Conservation (phyloP, 2,888 invertebrate species). For the Odontomyia ornata region DNA sequence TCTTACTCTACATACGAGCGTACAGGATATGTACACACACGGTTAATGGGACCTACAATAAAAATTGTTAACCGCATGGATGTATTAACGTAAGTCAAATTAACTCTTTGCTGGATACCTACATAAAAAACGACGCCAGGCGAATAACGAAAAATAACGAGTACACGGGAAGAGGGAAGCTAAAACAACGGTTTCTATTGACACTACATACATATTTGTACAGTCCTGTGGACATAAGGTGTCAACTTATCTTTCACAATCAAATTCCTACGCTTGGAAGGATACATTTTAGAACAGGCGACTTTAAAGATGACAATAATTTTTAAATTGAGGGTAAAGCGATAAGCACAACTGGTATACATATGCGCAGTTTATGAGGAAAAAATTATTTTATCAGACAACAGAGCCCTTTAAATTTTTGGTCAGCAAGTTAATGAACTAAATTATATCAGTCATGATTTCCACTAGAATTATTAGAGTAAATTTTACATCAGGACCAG, state of each 20-base stretch:
- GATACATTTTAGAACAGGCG: neutral
- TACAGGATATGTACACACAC: neutral
- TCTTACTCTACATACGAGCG: neutral
- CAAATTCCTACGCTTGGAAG: slow-evolving; percentile 21
- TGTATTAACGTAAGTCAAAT: neutral
- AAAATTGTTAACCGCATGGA: slow-evolving; percentile 27
- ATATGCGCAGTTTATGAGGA: neutral
- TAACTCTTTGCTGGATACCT: slow-evolving; percentile 12
- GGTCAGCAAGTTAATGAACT: too few species aligned
- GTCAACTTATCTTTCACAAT: slow-evolving; percentile 19
- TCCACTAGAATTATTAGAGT: too few species aligned
- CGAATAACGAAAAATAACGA: neutral
- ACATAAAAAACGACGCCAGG: neutral
- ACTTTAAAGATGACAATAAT: slow-evolving; percentile 12
- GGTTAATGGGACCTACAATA: slow-evolving; percentile 5
- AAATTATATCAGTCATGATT: too few species aligned
- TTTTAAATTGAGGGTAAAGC: neutral
- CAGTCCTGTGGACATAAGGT: slow-evolving; percentile 21
- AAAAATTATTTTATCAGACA: slow-evolving; percentile 15
- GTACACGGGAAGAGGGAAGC: slow-evolving; percentile 1
- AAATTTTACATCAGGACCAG: too few species aligned
- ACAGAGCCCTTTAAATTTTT: neutral
- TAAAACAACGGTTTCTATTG: neutral
- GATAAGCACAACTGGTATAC: slow-evolving; percentile 16
- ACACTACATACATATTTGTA: slow-evolving; percentile 22